These are phyloP conservation scores for Tricholauxania praeusta DNA, from an alignment of 2,888 invertebrate genomes.

Conservation along the genomic window DNA sequence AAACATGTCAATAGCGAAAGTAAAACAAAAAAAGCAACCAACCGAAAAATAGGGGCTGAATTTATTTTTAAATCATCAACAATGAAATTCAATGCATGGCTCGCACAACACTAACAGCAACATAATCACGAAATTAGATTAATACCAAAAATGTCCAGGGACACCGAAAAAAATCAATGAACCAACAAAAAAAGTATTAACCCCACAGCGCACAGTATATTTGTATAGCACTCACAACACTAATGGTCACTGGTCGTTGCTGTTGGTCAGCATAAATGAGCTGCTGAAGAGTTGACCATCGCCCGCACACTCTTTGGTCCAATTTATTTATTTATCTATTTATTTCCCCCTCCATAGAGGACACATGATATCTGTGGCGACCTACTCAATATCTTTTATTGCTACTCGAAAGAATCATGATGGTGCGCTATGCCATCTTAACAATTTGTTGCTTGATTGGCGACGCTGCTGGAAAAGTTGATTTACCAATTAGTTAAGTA, in stretches of 20 bases:
- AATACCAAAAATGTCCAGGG: slow-evolving; percentile 51
- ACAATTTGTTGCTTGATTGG: slow-evolving; percentile 50
- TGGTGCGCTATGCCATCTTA: neutral
- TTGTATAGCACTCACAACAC: neutral
- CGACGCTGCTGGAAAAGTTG: slow-evolving; percentile 18
- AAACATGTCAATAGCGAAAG: no score
- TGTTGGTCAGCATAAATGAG: slow-evolving; percentile 20
- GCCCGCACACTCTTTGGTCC: slow-evolving; percentile 19
- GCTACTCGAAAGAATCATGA: neutral
- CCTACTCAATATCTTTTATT: slow-evolving; percentile 25
- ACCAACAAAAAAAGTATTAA: slow-evolving; percentile 19
- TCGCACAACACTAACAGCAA: neutral
- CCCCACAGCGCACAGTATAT: neutral
- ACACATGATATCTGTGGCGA: slow-evolving; percentile 49
- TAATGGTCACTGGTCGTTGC: slow-evolving; percentile 24
- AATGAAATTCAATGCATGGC: no score
- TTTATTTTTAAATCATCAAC: no score
- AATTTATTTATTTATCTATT: no score
- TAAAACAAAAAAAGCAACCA: no score
- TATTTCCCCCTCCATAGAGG: slow-evolving; percentile 33
- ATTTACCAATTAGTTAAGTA: slow-evolving; percentile 25
- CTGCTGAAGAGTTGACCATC: slow-evolving; percentile 35
- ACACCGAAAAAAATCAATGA: slow-evolving; percentile 34
- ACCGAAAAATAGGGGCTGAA: no score
- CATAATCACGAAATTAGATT: slow-evolving; percentile 51